These are phyloP conservation scores for Porites lutea DNA, from an alignment of 64 coral and sea anemone genomes.

Conservation along the genomic window DNA sequence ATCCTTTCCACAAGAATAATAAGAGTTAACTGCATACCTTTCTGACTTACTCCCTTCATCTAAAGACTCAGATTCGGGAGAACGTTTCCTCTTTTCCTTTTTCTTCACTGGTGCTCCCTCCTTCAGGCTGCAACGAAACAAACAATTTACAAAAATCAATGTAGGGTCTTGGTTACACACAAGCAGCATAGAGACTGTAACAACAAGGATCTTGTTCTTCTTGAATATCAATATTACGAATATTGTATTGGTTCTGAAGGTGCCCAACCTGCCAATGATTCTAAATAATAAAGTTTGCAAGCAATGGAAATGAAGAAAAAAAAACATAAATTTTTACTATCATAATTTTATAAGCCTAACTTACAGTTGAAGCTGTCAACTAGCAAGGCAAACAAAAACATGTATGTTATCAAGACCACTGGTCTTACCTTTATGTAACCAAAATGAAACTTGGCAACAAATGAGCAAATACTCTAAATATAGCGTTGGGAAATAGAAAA, in stretches of 20 bases:
- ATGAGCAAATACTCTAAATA: conserved; percentile 84
- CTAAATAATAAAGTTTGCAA: no score
- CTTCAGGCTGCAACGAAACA: conserved; percentile 7
- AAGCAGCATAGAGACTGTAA: no score
- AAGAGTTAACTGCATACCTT: neutral
- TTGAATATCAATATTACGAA: no score
- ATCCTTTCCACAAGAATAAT: no score
- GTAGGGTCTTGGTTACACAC: neutral
- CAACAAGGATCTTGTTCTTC: no score
- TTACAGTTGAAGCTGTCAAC: neutral
- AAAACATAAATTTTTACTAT: neutral
- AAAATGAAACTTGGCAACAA: conserved; percentile 89
- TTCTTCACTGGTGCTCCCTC: conserved; percentile 32
- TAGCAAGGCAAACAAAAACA: neutral
- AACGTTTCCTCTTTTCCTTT: conserved; percentile 36
- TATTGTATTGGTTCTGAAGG: no score
- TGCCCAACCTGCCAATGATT: no score
- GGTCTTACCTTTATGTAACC: conserved; percentile 63
- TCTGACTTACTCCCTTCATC: conserved; percentile 36
- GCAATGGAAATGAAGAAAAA: no score
- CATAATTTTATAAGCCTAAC: no score
- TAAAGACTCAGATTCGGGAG: conserved; percentile 30
- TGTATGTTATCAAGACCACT: conserved; percentile 13
- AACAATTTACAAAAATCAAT: neutral
- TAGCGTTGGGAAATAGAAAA: conserved; percentile 91